These are phyloP conservation scores for Catharus minimus DNA, from an alignment of 2,113 vertebrate species.

Conservation along the genomic window DNA sequence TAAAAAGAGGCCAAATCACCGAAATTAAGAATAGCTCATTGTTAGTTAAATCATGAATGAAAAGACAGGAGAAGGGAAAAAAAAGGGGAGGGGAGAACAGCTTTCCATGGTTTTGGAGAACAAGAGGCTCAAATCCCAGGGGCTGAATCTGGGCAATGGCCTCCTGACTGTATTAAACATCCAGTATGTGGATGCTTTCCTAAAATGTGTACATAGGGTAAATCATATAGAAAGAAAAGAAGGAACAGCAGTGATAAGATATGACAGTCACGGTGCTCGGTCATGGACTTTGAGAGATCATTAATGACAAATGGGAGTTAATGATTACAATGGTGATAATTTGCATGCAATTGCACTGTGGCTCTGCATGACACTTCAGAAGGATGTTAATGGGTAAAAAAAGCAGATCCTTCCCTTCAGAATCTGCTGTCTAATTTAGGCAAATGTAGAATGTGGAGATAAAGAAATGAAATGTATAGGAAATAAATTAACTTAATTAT, in stretches of 20 bases:
- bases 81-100: neutral
- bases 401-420: neutral
- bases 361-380: neutral
- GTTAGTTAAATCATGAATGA: neutral
- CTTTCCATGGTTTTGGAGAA: neutral
- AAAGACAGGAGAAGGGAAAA: neutral
- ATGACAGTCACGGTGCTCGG: neutral
- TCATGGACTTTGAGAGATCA: slow-evolving; percentile 1
- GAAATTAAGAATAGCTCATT: neutral
- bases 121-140: neutral
- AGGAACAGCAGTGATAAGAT: neutral
- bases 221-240: neutral
- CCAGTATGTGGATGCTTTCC: neutral
- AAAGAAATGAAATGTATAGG: neutral
- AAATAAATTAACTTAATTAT: slow-evolving; percentile 6
- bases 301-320: slow-evolving; percentile 13
- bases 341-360: neutral
- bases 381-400: neutral
- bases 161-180: neutral
- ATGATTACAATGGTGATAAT: neutral
- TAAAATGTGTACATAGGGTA: neutral
- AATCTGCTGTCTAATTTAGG: neutral
- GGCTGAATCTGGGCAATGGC: neutral
- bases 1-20: neutral
- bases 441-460: neutral